phyloP scores from a whole-genome alignment of 2,888 invertebrate species.

The Tipula unca region DNA sequence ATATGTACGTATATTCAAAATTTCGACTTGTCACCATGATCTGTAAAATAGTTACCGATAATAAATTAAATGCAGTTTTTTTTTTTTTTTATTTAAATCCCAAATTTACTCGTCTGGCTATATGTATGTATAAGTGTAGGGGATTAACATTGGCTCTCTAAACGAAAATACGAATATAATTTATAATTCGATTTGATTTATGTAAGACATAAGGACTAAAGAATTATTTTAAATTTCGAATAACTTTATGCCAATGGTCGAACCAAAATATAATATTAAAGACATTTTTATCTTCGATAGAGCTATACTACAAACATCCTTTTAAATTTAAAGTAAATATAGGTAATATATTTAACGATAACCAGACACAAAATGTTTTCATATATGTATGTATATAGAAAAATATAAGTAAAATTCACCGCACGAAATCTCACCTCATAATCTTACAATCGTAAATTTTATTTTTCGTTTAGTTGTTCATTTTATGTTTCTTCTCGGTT shows the following conservation, averaged over 20 bases:
- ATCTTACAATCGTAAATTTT: background rate
- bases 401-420: background rate
- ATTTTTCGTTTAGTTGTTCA: background rate
- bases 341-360: background rate
- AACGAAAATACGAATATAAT: background rate
- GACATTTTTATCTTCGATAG: background rate
- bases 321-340: background rate
- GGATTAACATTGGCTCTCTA: background rate
- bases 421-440: constrained; percentile 14
- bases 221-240: background rate
- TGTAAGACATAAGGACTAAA: background rate
- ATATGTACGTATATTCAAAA: background rate
- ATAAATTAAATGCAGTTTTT: background rate
- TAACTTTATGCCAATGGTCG: background rate
- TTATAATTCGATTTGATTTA: background rate
- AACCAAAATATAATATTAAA: background rate
- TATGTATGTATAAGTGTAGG: background rate
- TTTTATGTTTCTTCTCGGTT: background rate
- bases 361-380: background rate
- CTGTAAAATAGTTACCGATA: background rate
- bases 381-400: no score
- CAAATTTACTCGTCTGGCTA: background rate
- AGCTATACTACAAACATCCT: background rate
- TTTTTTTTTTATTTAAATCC: background rate
- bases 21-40: background rate